A percentile compares a stretch with the other conserved stretches of the same genome.
Evolutionary conservation across 2,888 invertebrate genomes (phyloP).

Genomic region (Abrostola tripartita): DNA sequence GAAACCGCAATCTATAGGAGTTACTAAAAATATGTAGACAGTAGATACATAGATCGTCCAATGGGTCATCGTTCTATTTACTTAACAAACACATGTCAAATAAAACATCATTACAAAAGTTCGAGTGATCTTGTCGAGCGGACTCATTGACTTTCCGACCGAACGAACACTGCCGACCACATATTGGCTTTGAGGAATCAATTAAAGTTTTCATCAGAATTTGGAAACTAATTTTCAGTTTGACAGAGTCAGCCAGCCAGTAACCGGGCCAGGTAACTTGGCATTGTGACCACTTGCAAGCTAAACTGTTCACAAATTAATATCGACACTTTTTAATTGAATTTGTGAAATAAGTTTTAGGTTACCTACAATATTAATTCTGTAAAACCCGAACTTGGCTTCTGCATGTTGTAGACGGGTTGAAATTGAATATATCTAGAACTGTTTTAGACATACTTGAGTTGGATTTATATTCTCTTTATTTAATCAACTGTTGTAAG

Average conservation of each 20-base stretch:
- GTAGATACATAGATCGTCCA: slow-evolving; percentile 10
- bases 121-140: slow-evolving; percentile 51
- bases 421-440: slow-evolving; percentile 10
- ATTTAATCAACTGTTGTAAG: background rate
- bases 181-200: slow-evolving; percentile 84
- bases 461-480: background rate
- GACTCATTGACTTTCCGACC: slow-evolving; percentile 70
- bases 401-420: slow-evolving; percentile 27
- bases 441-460: slow-evolving; percentile 1
- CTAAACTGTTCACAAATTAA: slow-evolving; percentile 68
- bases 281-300: slow-evolving; percentile 63
- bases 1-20: background rate
- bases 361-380: slow-evolving; percentile 41
- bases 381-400: slow-evolving; percentile 37
- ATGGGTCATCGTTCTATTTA: slow-evolving; percentile 39
- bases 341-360: slow-evolving; percentile 42
- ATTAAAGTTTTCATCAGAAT: slow-evolving; percentile 87
- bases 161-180: slow-evolving; percentile 74
- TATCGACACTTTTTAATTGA: slow-evolving; percentile 76
- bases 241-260: slow-evolving; percentile 82
- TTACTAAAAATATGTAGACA: too few relatives aligned
- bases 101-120: slow-evolving; percentile 67
- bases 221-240: slow-evolving; percentile 86
- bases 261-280: slow-evolving; percentile 73
- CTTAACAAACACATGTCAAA: slow-evolving; percentile 51